Conservation (phyloP, 2,113 vertebrate genomes). For the Odontophorus gujanensis region DNA sequence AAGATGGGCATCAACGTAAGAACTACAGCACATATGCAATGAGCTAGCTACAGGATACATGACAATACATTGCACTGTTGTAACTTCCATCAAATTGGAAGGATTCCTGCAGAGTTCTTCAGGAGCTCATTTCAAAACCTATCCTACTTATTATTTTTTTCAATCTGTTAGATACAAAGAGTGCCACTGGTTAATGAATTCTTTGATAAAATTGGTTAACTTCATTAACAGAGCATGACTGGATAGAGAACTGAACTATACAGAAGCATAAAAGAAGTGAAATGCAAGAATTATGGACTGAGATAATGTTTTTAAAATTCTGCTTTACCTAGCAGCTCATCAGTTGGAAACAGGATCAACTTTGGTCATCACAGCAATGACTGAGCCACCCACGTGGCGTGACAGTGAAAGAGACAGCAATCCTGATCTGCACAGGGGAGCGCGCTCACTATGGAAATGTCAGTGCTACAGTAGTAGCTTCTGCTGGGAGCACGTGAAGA, state of each 20-base stretch:
- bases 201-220: neutral
- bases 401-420: neutral
- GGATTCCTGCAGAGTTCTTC: neutral
- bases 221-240: neutral
- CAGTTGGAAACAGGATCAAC: neutral
- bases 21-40: neutral
- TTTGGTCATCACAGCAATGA: neutral
- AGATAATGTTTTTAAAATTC: neutral
- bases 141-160: neutral
- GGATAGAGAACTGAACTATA: neutral
- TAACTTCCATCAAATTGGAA: neutral
- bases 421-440: neutral
- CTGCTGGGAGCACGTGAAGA: neutral
- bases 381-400: neutral
- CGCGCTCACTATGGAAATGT: neutral
- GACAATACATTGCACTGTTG: neutral
- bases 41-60: neutral
- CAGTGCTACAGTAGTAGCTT: neutral
- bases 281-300: neutral
- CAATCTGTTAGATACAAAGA: neutral
- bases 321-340: neutral
- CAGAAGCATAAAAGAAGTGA: neutral
- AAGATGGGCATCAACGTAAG: neutral
- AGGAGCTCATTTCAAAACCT: neutral
- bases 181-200: neutral